A percentile compares a stretch with the other conserved stretches of the same genome.
phyloP scores from a whole-genome alignment of 2,113 vertebrate genomes.

The Ammodytes marinus region DNA sequence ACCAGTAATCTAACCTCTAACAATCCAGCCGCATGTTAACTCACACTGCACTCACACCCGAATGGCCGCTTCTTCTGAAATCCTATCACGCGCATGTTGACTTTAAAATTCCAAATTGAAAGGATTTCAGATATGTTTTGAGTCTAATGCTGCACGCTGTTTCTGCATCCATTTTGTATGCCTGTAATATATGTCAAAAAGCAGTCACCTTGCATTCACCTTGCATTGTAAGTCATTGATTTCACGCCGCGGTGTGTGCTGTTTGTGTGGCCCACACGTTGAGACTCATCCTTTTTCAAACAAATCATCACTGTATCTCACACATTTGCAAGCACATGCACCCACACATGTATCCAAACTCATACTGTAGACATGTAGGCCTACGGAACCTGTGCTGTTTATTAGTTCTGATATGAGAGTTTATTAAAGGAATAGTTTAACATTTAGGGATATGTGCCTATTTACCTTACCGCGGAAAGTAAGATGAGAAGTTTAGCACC shows the following conservation, averaged over 20 bases:
- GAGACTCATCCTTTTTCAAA: conserved; percentile 4
- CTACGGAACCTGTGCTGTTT: not conserved
- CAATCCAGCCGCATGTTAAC: conserved; percentile 86
- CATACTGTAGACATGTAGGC: not conserved
- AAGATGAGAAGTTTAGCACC: not conserved
- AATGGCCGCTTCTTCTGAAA: conserved; percentile 56
- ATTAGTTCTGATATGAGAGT: not conserved
- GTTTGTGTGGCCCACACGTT: conserved; percentile 39
- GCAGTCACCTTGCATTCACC: conserved; percentile 40
- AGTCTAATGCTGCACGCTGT: conserved; percentile 40
- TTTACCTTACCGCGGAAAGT: not conserved
- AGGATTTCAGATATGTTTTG: conserved; percentile 64
- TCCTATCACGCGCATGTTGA: conserved; percentile 50
- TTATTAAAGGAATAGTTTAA: not conserved
- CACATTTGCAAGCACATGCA: not conserved
- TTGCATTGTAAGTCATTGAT: conserved; percentile 16
- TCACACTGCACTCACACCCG: conserved; percentile 37
- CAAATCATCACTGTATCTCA: conserved; percentile 8
- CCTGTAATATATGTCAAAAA: conserved; percentile 37
- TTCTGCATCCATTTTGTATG: conserved; percentile 60
- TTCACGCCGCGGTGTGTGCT: conserved; percentile 43
- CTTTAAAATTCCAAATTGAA: conserved; percentile 32
- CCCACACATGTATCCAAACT: not conserved
- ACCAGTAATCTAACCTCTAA: conserved; percentile 89
- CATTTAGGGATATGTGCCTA: not conserved